These are phyloP conservation scores for Stegastes partitus DNA, from an alignment of 2,113 vertebrate genomes.

Conservation along the genomic window DNA sequence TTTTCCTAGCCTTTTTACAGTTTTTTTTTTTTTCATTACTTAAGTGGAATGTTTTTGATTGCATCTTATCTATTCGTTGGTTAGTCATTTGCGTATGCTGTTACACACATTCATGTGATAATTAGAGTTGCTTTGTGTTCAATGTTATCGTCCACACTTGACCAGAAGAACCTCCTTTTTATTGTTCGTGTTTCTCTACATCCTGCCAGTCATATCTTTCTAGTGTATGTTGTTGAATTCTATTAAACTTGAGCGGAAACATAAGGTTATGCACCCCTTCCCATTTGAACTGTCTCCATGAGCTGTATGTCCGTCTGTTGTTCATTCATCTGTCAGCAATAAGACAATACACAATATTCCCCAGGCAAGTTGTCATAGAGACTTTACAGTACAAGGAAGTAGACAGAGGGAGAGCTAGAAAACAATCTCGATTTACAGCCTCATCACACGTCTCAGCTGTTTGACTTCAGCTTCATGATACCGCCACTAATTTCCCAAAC, in stretches of 20 bases:
- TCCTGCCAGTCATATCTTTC: slow-evolving; percentile 13
- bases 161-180: background rate
- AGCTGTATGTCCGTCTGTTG: slow-evolving; percentile 28
- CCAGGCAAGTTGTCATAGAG: slow-evolving; percentile 72
- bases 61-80: background rate
- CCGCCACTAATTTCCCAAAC: slow-evolving; percentile 9
- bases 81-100: background rate
- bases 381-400: slow-evolving; percentile 29
- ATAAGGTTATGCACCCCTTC: slow-evolving; percentile 7
- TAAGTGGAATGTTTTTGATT: slow-evolving; percentile 10
- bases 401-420: background rate
- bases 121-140: background rate
- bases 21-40: background rate
- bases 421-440: background rate
- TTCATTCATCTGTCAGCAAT: slow-evolving; percentile 51
- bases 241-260: slow-evolving; percentile 36
- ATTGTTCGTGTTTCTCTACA: background rate
- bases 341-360: slow-evolving; percentile 64
- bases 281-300: slow-evolving; percentile 49
- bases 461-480: slow-evolving; percentile 15
- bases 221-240: slow-evolving; percentile 22
- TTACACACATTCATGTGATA: background rate
- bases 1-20: background rate
- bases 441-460: background rate
- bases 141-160: background rate